Base-by-base conservation (phyloP, 2,797 vertebrate species). In the Numenius phaeopus region DNA sequence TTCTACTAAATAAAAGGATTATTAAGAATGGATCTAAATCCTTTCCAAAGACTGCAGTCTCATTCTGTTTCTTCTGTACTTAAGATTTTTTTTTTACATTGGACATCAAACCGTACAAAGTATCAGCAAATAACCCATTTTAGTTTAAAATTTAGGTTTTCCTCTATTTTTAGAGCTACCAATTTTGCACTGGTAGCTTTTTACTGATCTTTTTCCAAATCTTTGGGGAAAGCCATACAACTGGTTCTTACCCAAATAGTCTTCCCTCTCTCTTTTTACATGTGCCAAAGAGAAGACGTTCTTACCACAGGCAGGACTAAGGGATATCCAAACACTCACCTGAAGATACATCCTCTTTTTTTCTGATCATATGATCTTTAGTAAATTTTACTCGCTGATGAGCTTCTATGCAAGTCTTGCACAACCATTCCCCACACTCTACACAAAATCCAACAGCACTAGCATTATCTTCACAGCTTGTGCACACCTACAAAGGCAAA, bases 381-480 rank as follows among this genome's bases (percentile, higher is more conserved):
- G 99, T 99, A 81, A 99, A 99, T 96, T 99, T 99, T 34, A 99
- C 99, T 96, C 99, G 98, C 95, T 99, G 99, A 97, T 99, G 99
- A 70, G 99, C 99, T 97, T 99, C 99, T 90, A 99, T 99, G 87
- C 99, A 99, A 10, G 99, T 99, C 97, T 99, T 99, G 94, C 99
- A 99, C 18, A 99, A 98, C 99, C 99, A 99, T 83, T 99, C 99
- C 34, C 99, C 99, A 87, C 99, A 99, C 96, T 99, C 99, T 72
- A 99, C 99, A 90, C 99, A 99, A 98, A 99, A 99, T 10, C 99
- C 99, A 88, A 99, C 99, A 50, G 99, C 99, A 67, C 98, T 99
- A 37, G 99, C 99, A 5, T 99, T 99, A 98, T 99, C 99, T 97
- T 99, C 99, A 83, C 99, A 99, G 97, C 99, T 99, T 94, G 99